Conservation (phyloP, 1,140 invertebrate species). For the Elymnias hypermnestra region DNA sequence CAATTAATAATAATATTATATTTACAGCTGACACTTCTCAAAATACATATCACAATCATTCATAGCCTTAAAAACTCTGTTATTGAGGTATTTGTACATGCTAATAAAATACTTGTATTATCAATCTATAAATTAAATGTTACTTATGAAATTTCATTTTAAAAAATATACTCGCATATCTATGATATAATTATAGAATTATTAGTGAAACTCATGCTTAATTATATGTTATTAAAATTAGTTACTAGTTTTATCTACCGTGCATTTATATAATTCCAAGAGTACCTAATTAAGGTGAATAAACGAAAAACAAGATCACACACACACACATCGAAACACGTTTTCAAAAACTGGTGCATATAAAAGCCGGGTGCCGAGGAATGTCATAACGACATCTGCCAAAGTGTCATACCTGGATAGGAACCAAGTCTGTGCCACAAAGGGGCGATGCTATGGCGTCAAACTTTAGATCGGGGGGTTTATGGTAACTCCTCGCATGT, state of each 20-base stretch:
- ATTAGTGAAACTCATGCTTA: constrained; percentile 5
- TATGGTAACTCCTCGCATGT: constrained; percentile 68
- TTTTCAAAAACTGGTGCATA: constrained; percentile 48
- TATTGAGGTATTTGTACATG: constrained; percentile 2
- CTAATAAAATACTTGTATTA: constrained; percentile 16
- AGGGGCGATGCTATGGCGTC: constrained; percentile 60
- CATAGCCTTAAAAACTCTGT: constrained; percentile 1
- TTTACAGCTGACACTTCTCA: constrained; percentile 12
- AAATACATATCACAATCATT: constrained; percentile 17
- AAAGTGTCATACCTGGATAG: constrained; percentile 80
- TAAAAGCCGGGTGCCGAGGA: constrained; percentile 59
- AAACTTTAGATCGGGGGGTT: constrained; percentile 72
- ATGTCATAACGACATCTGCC: constrained; percentile 18
- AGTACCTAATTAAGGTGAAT: constrained; percentile 6
- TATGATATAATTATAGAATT: constrained; percentile 7
- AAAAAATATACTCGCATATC: constrained; percentile 12
- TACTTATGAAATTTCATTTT: constrained; percentile 9
- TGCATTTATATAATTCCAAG: constrained; percentile 28
- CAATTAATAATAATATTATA: background rate
- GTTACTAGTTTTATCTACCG: constrained; percentile 35
- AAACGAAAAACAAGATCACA: constrained; percentile 2
- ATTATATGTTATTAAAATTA: constrained; percentile 8
- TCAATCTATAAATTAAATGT: constrained; percentile 7
- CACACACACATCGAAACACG: constrained; percentile 41
- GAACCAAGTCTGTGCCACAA: constrained; percentile 81